Conservation (phyloP, 2,888 invertebrate genomes). For the Caradrina clavipalpis region DNA sequence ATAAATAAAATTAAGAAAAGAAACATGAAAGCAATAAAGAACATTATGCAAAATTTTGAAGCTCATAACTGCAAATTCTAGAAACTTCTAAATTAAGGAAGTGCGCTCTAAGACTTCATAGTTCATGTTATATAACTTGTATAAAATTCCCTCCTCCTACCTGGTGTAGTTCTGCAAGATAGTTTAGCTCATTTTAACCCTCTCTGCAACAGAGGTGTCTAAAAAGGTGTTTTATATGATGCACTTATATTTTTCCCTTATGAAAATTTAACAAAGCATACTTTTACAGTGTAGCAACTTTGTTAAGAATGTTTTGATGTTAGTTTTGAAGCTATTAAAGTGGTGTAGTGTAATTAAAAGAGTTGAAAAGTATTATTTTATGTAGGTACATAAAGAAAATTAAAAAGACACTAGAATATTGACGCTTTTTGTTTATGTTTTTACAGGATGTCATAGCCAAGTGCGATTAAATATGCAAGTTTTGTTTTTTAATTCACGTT, state of each 20-base stretch:
- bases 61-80: constrained; percentile 46
- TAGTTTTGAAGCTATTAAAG: not conserved
- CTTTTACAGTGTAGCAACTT: not conserved
- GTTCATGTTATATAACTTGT: constrained; percentile 37
- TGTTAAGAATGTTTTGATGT: not conserved
- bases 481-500: no score
- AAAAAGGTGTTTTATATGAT: constrained; percentile 32
- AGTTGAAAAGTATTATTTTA: no score
- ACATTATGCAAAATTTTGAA: constrained; percentile 31
- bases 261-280: constrained; percentile 12
- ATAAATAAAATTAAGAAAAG: constrained; percentile 25
- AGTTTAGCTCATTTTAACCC: constrained; percentile 38
- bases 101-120: constrained; percentile 31
- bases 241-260: not conserved
- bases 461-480: no score
- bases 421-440: no score
- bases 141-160: constrained; percentile 29
- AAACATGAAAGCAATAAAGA: constrained; percentile 35
- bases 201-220: constrained; percentile 3
- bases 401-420: no score
- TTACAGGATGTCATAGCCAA: no score
- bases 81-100: constrained; percentile 55
- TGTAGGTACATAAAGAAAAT: no score
- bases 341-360: not conserved
- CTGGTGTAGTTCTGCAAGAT: constrained; percentile 24